Evolutionary conservation across 2,113 vertebrate genomes (phyloP), one percentile per base, ranked within the genome.

Genomic region (Myiopsitta monachus): DNA sequence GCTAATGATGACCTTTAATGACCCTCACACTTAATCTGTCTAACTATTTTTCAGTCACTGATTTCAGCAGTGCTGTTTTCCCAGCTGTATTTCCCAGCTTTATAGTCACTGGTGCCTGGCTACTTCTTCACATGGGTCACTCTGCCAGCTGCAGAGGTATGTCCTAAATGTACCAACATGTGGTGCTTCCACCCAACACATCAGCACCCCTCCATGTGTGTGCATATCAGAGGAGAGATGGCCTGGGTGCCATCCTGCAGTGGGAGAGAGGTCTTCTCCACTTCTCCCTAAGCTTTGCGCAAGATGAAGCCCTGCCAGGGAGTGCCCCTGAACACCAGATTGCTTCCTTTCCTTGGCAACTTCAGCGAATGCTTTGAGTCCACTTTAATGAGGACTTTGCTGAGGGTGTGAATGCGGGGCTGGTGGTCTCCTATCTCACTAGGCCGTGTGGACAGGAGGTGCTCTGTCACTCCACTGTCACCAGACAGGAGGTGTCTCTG

Each of bases 181-280:
- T 38, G 43, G 6, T 9, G 10, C 66, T 69, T 47, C 18, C 74
- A 39, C 49, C 44, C 19, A 70, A 2, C 49, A 23, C 52, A 46
- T 9, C 69, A 43, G 36, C 75, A 73, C 18, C 38, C 22, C 16
- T 81, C 31, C 3, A 0, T 10, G 12, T 46, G 30, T 26, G 33
- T 21, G 9, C 22, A 3, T 5, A 18, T 41, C 61, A 0, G 0
- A 59, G 43, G 62, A 30, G 39, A 49, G 22, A 24, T 4, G 31
- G 27, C 51, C 21, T 59, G 62, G 57, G 27, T 92, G 72, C 70
- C 41, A 3, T 13, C 23, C 61, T 47, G 33, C 78, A 74, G 33
- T 46, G 28, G 8, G 11, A 74, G 78, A 38, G 36, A 54, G 5
- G 4, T 62, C 14, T 67, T 10, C 39, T 69, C 44, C 14, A 21